These are phyloP conservation scores for Electrona antarctica DNA, from an alignment of 2,113 vertebrate genomes.

Conservation along the genomic window DNA sequence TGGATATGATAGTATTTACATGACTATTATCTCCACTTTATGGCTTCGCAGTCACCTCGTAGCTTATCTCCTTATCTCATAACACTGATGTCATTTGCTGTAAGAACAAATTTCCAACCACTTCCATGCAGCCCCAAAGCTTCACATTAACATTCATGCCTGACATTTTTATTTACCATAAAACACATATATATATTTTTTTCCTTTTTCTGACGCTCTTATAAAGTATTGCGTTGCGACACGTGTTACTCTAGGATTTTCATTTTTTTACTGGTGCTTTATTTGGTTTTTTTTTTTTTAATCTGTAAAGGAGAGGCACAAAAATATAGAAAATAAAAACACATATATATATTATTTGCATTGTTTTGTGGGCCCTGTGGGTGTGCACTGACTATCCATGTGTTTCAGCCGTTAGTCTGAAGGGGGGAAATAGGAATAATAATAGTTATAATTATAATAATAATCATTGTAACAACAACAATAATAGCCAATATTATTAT, in stretches of 20 bases:
- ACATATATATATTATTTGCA: neutral
- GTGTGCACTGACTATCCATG: too few relatives aligned
- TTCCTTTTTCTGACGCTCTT: too few relatives aligned
- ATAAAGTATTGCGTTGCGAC: neutral
- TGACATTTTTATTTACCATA: too few relatives aligned
- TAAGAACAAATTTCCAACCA: conserved; percentile 34
- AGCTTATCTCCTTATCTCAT: conserved; percentile 29
- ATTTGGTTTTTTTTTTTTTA: too few relatives aligned
- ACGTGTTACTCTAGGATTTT: neutral
- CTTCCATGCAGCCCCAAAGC: neutral
- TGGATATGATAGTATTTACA: conserved; percentile 68
- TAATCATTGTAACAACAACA: neutral
- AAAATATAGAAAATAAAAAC: neutral
- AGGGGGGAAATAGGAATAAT: neutral
- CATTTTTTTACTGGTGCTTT: too few relatives aligned
- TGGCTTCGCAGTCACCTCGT: conserved; percentile 63
- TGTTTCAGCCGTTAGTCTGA: too few relatives aligned
- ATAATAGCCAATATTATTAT: too few relatives aligned
- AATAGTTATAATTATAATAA: neutral
- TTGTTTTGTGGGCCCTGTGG: too few relatives aligned
- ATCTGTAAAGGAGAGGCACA: neutral
- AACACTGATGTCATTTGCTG: conserved; percentile 64
- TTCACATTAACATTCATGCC: too few relatives aligned
- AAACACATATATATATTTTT: too few relatives aligned
- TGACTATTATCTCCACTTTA: conserved; percentile 74